Conservation (phyloP, 2,888 invertebrate genomes). For the Ochropleura plecta region DNA sequence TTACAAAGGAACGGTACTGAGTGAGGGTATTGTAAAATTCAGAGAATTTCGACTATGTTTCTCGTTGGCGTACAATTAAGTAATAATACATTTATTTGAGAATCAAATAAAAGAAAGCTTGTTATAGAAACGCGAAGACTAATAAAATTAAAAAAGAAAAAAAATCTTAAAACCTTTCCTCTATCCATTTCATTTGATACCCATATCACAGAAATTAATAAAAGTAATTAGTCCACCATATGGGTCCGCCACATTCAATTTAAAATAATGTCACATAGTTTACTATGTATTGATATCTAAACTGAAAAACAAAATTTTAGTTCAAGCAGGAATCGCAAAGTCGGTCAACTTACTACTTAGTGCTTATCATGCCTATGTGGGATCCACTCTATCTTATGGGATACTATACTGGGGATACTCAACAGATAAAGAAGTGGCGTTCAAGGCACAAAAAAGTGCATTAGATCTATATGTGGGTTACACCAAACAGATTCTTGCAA, state of each 20-base stretch:
- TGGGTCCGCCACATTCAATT: neutral
- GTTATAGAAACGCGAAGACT: neutral
- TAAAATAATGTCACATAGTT: neutral
- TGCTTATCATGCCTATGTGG: no score
- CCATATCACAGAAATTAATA: neutral
- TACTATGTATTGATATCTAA: neutral
- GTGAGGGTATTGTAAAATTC: conserved; percentile 40
- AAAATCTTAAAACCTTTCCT: no score
- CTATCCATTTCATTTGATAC: neutral
- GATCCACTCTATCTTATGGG: no score
- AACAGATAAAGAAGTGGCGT: no score
- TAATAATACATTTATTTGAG: conserved; percentile 37
- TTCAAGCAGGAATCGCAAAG: no score
- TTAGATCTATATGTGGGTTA: no score
- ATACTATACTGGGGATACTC: no score
- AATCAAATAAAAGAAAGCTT: neutral
- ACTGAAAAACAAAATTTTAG: no score
- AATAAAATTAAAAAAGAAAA: neutral
- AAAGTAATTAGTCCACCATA: no score
- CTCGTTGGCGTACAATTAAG: conserved; percentile 12
- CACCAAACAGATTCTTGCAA: no score
- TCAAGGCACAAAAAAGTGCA: no score
- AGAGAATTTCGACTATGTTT: conserved; percentile 39
- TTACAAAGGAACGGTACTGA: conserved; percentile 39
- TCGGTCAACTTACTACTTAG: no score